Conservation (phyloP, 2,797 vertebrate genomes). For the Uromys caudimaculatus region DNA sequence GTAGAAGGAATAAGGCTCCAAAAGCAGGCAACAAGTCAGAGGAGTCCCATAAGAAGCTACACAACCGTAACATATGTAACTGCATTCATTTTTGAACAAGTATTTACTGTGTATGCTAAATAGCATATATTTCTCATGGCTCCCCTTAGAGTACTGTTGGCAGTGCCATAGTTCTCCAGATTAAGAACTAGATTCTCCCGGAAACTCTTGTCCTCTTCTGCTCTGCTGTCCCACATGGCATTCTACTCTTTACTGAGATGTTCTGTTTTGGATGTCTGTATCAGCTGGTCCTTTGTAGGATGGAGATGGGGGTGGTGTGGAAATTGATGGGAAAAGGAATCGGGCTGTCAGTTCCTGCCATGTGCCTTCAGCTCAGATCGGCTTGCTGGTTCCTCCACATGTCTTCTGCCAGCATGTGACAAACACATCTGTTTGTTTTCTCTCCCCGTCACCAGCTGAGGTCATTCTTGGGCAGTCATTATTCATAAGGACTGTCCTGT, state of each 20-base stretch:
- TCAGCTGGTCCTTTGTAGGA: background rate
- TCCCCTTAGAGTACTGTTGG: background rate
- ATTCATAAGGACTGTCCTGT: constrained; percentile 64
- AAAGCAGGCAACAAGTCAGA: background rate
- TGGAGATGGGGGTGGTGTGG: background rate
- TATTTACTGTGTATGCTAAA: background rate
- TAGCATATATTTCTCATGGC: constrained; percentile 1
- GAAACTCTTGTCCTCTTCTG: constrained; percentile 46
- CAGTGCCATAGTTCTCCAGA: background rate
- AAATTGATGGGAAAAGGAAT: constrained; percentile 64
- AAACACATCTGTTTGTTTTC: constrained; percentile 34
- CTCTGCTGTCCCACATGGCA: background rate
- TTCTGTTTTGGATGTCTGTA: constrained; percentile 37
- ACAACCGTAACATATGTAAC: background rate
- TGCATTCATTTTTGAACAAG: background rate
- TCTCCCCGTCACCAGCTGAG: constrained; percentile 43
- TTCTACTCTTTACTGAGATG: constrained; percentile 46
- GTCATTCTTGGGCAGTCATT: constrained; percentile 63
- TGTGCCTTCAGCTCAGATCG: constrained; percentile 7
- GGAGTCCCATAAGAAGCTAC: background rate
- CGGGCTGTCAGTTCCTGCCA: constrained; percentile 55
- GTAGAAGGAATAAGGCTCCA: background rate
- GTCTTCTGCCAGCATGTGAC: constrained; percentile 39
- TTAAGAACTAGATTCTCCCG: background rate
- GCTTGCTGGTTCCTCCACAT: constrained; percentile 69